Evolutionary conservation across 2,888 invertebrate genomes (phyloP).

Genomic region (Hymenopus coronatus): DNA sequence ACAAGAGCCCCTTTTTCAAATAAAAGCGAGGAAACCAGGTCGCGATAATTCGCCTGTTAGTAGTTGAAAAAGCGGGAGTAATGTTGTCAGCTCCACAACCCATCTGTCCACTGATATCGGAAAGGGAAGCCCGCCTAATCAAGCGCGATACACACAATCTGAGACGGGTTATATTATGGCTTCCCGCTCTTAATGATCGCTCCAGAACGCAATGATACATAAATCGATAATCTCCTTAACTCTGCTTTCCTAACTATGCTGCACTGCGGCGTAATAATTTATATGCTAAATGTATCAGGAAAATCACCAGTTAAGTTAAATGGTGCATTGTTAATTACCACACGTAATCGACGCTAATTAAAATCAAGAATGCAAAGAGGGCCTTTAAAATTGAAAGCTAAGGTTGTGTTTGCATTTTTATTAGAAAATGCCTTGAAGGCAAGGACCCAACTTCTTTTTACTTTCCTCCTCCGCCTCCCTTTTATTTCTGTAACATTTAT

Average conservation of each 20-base stretch:
- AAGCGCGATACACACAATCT: background rate
- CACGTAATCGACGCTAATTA: too few species aligned
- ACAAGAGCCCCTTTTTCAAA: background rate
- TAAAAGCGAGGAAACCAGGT: background rate
- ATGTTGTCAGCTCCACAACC: background rate
- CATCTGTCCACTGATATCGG: background rate
- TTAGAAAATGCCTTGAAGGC: too few species aligned
- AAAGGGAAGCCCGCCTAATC: background rate
- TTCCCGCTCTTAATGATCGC: background rate
- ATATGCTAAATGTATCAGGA: background rate
- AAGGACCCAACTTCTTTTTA: too few species aligned
- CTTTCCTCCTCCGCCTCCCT: too few species aligned
- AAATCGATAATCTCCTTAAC: background rate
- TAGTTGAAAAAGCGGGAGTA: background rate
- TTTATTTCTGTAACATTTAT: too few species aligned
- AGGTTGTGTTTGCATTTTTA: too few species aligned
- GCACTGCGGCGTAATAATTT: background rate
- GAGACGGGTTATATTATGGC: background rate
- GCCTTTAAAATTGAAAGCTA: too few species aligned
- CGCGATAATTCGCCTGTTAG: background rate
- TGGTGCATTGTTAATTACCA: too few species aligned
- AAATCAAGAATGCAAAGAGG: too few species aligned
- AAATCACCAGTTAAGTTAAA: background rate
- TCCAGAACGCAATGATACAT: background rate
- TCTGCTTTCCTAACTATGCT: background rate